phyloP scores from a whole-genome alignment of 2,888 invertebrate genomes.

The Oligia fasciuncula region DNA sequence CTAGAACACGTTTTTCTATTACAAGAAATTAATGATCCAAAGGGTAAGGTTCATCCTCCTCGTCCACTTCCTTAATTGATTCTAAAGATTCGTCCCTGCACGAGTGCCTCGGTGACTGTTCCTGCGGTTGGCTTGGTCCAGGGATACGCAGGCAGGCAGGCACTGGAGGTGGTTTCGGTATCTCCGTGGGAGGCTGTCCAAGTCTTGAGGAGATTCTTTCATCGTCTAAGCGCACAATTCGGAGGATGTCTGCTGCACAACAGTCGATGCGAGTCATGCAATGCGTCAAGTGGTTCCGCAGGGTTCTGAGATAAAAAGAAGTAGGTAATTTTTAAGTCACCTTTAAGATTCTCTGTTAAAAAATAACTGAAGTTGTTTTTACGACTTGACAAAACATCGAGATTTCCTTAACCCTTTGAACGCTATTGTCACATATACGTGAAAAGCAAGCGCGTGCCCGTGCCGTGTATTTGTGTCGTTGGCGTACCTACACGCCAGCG shows the following conservation, averaged over 20 bases:
- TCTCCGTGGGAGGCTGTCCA: slow-evolving; percentile 65
- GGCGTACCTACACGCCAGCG: too few species aligned
- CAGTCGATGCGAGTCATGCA: slow-evolving; percentile 77
- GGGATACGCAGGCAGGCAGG: not conserved
- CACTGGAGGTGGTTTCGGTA: slow-evolving; percentile 39
- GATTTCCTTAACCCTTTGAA: too few species aligned
- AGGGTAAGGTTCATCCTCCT: slow-evolving; percentile 70
- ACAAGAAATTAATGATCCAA: slow-evolving; percentile 62
- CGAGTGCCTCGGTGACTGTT: not conserved
- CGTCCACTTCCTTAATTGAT: slow-evolving; percentile 78
- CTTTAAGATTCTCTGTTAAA: not conserved
- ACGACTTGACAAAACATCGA: not conserved
- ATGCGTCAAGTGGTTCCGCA: slow-evolving; percentile 75
- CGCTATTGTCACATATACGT: too few species aligned
- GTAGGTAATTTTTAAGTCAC: not conserved
- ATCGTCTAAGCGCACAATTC: slow-evolving; percentile 78
- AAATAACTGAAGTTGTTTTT: not conserved
- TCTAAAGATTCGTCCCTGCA: slow-evolving; percentile 66
- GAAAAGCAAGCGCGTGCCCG: too few species aligned
- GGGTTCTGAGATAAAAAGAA: slow-evolving; percentile 25
- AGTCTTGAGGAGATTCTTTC: slow-evolving; percentile 74
- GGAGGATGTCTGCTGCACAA: slow-evolving; percentile 75
- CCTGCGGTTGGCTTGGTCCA: not conserved
- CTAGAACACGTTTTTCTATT: not conserved
- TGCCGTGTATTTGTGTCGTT: too few species aligned